Evolutionary conservation across 1,140 invertebrate species (phyloP).

Genomic region (Rhopalosiphum maidis): DNA sequence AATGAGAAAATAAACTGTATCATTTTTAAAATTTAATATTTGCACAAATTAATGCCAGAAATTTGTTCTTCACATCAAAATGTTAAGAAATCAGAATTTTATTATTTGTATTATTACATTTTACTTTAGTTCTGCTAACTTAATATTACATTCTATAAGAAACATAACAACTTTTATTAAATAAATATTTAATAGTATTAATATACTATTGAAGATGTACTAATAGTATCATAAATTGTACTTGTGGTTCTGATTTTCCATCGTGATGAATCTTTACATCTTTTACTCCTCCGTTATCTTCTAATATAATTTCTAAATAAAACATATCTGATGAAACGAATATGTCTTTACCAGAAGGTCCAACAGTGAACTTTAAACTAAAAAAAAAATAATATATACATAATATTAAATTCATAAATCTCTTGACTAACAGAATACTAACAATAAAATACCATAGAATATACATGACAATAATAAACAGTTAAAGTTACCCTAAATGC

Average conservation of each 20-base stretch:
- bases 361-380: conserved; percentile 78
- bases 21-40: no score
- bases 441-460: neutral
- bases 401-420: neutral
- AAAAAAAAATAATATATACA: conserved; percentile 53
- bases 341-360: conserved; percentile 75
- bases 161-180: neutral
- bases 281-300: conserved; percentile 80
- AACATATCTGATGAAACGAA: conserved; percentile 98
- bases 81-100: no score
- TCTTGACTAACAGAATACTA: neutral
- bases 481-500: conserved; percentile 75
- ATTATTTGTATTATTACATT: neutral
- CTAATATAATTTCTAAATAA: conserved; percentile 88
- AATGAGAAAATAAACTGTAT: no score
- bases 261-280: conserved; percentile 95
- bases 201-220: neutral
- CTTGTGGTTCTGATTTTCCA: conserved; percentile 73
- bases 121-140: neutral
- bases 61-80: no score
- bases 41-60: no score
- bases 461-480: neutral
- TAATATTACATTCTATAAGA: neutral
- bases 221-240: conserved; percentile 59
- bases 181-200: neutral